A percentile compares a stretch with the other conserved stretches of the same genome.
Evolutionary conservation across 2,888 invertebrate genomes (phyloP).

Genomic region (Zhuqinia jingwanae): DNA sequence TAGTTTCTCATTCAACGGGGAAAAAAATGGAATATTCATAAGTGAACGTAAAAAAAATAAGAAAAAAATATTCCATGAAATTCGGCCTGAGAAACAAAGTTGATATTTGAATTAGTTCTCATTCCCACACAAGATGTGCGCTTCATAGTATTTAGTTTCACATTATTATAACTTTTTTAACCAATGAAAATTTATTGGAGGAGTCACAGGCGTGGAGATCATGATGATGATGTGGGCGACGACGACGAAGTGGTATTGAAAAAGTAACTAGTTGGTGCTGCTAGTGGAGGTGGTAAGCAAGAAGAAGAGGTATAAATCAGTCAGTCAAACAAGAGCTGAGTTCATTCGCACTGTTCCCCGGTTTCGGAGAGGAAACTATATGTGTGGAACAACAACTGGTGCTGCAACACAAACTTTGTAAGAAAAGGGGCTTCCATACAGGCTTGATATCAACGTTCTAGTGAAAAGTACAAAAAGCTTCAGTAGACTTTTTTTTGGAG

Average conservation of each 20-base stretch:
- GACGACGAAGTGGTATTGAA: constrained; percentile 7
- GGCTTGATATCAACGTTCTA: not conserved
- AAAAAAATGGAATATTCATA: constrained; percentile 25
- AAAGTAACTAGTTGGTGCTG: not conserved
- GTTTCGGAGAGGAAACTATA: constrained; percentile 18
- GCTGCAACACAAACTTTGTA: not conserved
- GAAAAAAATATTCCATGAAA: not conserved
- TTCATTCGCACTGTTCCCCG: constrained; percentile 47
- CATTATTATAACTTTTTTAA: not conserved
- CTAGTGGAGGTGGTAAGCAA: constrained; percentile 5
- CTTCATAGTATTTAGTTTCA: too few species aligned
- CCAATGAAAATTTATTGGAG: constrained; percentile 8
- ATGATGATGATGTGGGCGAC: constrained; percentile 11
- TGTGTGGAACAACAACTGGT: not conserved
- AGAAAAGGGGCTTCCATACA: not conserved
- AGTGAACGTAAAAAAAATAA: constrained; percentile 1
- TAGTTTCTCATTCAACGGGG: too few species aligned
- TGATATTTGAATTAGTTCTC: constrained; percentile 31
- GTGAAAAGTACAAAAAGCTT: not conserved
- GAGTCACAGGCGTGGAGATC: not conserved
- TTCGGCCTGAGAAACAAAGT: not conserved
- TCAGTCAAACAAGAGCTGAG: constrained; percentile 30
- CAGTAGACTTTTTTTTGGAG: not conserved
- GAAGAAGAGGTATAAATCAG: constrained; percentile 52
- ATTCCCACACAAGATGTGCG: too few species aligned